A percentile compares a stretch with the other conserved stretches of the same genome.
Evolutionary conservation across 2,113 vertebrate genomes (phyloP).

Genomic region (Peromyscus californicus): DNA sequence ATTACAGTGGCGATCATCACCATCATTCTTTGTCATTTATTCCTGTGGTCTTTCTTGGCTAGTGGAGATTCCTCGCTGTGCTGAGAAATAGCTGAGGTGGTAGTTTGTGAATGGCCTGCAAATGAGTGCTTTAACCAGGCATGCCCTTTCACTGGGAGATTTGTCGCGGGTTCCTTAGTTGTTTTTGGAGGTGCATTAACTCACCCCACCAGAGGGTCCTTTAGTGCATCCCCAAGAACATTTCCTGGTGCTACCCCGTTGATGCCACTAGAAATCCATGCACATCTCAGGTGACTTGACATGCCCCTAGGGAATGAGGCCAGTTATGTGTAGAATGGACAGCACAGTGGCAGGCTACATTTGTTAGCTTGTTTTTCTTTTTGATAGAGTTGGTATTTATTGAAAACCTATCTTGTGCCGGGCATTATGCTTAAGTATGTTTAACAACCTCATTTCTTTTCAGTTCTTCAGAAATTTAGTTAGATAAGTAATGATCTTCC

Average conservation of each 20-base stretch:
- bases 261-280: not conserved
- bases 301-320: not conserved
- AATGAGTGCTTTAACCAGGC: slow-evolving; percentile 6
- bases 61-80: not conserved
- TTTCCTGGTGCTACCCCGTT: not conserved
- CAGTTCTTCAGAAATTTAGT: slow-evolving; percentile 20
- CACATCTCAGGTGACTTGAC: not conserved
- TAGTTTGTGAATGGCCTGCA: slow-evolving; percentile 44
- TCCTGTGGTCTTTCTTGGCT: not conserved
- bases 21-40: not conserved
- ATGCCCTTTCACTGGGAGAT: not conserved
- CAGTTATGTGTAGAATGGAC: no score
- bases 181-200: slow-evolving; percentile 59
- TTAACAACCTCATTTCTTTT: not conserved
- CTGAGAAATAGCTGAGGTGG: slow-evolving; percentile 28
- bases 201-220: not conserved
- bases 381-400: slow-evolving; percentile 34
- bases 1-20: not conserved
- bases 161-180: not conserved
- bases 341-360: not conserved
- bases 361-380: not conserved
- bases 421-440: not conserved
- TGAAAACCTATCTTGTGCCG: not conserved
- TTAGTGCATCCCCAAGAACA: not conserved
- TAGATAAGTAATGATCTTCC: not conserved